These are phyloP conservation scores for Camptogramma bilineatum DNA, from an alignment of 2,888 invertebrate genomes.

Conservation along the genomic window DNA sequence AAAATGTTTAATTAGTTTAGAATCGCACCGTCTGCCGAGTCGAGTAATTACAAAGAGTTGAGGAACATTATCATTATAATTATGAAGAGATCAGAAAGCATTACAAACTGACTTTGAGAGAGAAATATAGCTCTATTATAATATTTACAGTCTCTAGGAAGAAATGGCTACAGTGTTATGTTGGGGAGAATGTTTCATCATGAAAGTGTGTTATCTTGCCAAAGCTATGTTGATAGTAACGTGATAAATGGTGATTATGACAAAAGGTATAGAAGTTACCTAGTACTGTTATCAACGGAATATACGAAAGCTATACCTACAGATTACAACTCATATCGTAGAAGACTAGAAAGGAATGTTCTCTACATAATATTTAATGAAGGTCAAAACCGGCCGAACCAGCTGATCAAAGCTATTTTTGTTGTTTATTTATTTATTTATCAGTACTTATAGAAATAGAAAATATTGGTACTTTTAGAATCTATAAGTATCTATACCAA, in stretches of 20 bases:
- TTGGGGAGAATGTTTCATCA: slow-evolving; percentile 12
- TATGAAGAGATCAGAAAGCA: slow-evolving; percentile 64
- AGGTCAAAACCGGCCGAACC: not conserved
- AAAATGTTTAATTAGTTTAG: slow-evolving; percentile 65
- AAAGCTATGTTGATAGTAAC: slow-evolving; percentile 2
- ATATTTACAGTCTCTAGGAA: slow-evolving; percentile 28
- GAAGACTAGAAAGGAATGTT: not conserved
- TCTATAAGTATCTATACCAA: too few species aligned
- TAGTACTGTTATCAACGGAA: not conserved
- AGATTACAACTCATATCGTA: not conserved
- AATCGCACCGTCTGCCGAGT: slow-evolving; percentile 49
- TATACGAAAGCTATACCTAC: not conserved
- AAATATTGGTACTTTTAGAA: too few species aligned
- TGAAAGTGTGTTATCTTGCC: slow-evolving; percentile 3
- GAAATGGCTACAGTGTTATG: slow-evolving; percentile 7
- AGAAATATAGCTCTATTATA: slow-evolving; percentile 49
- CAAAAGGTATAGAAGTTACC: not conserved
- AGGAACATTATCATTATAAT: slow-evolving; percentile 56
- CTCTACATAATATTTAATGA: not conserved
- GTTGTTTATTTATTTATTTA: too few species aligned
- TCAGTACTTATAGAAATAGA: too few species aligned
- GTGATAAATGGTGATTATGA: slow-evolving; percentile 7
- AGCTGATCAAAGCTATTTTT: slow-evolving; percentile 21
- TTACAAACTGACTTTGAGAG: slow-evolving; percentile 45
- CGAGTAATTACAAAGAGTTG: slow-evolving; percentile 52